phyloP scores from a whole-genome alignment of 2,113 vertebrate genomes.

The Eurypyga helias region DNA sequence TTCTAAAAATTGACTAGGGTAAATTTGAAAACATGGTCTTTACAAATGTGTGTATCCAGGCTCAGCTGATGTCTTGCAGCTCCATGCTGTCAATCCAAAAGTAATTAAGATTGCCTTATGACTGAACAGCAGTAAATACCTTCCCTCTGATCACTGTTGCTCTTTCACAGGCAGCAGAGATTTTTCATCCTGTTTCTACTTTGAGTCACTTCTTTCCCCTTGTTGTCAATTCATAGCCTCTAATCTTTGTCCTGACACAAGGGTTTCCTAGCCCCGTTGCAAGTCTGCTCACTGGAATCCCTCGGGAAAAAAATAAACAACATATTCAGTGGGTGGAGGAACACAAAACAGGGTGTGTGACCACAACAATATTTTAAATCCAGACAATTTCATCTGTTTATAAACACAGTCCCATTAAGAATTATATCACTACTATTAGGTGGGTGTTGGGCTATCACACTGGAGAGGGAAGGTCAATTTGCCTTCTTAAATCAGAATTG shows the following conservation, averaged over 20 bases:
- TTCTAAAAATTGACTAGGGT: background rate
- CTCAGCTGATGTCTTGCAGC: background rate
- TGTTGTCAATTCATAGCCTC: background rate
- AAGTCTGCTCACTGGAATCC: background rate
- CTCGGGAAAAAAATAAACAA: background rate
- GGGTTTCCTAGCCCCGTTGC: background rate
- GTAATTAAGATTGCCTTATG: background rate
- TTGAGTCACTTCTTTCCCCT: background rate
- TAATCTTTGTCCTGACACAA: background rate
- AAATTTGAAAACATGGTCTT: background rate
- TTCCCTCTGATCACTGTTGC: background rate
- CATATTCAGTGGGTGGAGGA: background rate
- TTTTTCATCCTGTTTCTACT: background rate
- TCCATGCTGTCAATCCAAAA: background rate
- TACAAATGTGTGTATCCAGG: background rate
- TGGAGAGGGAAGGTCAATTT: background rate
- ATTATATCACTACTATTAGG: background rate
- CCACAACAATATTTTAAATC: background rate
- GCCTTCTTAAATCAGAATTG: background rate
- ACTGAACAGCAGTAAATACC: background rate
- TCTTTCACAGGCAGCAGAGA: background rate
- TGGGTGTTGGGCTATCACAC: background rate
- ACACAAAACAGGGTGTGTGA: background rate
- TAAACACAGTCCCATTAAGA: background rate
- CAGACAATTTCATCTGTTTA: background rate